Percentiles rank a stretch among this genome's conserved stretches.
These are phyloP conservation scores for Capitulum mitella DNA, from an alignment of 2,888 invertebrate genomes.

Conservation along the genomic window DNA sequence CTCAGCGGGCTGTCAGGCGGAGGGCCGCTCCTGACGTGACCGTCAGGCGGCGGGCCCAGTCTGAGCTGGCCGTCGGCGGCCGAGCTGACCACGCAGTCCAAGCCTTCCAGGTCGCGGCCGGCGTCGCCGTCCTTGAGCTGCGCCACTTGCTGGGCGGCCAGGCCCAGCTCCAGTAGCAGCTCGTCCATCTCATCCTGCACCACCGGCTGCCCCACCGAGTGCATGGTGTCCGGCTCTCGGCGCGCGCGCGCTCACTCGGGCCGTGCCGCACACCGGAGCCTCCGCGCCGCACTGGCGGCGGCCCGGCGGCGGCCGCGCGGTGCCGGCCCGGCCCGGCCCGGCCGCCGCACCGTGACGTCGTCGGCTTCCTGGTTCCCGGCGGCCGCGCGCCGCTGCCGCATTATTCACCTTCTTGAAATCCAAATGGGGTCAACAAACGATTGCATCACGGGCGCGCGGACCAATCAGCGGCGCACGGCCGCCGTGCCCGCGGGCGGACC, in stretches of 20 bases:
- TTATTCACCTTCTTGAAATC: constrained; percentile 13
- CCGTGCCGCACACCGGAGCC: not conserved
- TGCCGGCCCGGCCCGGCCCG: not conserved
- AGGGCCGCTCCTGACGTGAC: too few relatives aligned
- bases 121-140: not conserved
- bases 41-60: too few relatives aligned
- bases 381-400: not conserved
- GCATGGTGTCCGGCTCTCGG: not conserved
- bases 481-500: not conserved
- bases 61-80: too few relatives aligned
- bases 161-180: constrained; percentile 17
- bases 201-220: not conserved
- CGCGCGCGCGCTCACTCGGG: not conserved
- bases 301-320: not conserved
- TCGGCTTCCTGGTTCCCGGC: constrained; percentile 6
- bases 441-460: not conserved
- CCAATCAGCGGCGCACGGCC: not conserved
- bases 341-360: not conserved
- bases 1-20: too few relatives aligned
- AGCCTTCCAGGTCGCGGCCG: not conserved
- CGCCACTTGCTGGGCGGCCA: constrained; percentile 19
- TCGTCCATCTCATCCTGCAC: constrained; percentile 20
- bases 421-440: constrained; percentile 18
- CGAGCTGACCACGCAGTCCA: not conserved
- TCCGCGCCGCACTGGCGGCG: not conserved